Conservation (phyloP, 2,888 invertebrate species). For the Nemoura dubitans region DNA sequence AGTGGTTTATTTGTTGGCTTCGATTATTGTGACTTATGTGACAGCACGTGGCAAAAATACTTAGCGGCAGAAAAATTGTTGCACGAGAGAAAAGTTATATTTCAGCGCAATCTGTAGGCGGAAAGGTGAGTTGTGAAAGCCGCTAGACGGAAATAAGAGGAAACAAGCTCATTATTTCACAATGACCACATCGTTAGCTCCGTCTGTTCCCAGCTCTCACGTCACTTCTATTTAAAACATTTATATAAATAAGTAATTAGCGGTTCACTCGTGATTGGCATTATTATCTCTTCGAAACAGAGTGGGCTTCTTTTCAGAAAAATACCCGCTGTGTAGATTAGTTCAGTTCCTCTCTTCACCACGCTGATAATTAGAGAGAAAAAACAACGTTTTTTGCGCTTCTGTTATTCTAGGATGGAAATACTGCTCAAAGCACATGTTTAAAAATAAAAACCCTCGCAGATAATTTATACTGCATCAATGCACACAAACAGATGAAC, state of each 20-base stretch:
- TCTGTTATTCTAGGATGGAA: not conserved
- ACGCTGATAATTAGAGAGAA: not conserved
- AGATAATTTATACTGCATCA: no score
- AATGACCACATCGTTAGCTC: not conserved
- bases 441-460: not conserved
- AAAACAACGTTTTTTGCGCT: not conserved
- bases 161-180: not conserved
- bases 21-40: constrained; percentile 19
- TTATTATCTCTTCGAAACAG: not conserved
- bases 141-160: not conserved
- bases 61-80: not conserved
- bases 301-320: not conserved
- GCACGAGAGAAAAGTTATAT: no score
- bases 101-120: not conserved
- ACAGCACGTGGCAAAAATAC: not conserved
- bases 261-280: not conserved
- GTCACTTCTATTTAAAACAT: not conserved
- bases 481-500: no score
- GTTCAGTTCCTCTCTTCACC: not conserved
- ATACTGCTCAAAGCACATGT: not conserved
- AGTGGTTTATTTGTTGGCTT: constrained; percentile 20
- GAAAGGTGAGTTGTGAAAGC: no score
- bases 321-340: not conserved
- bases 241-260: not conserved
- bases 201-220: not conserved